Conservation (phyloP, 1,140 invertebrate species). For the Rhopalosiphum padi region DNA sequence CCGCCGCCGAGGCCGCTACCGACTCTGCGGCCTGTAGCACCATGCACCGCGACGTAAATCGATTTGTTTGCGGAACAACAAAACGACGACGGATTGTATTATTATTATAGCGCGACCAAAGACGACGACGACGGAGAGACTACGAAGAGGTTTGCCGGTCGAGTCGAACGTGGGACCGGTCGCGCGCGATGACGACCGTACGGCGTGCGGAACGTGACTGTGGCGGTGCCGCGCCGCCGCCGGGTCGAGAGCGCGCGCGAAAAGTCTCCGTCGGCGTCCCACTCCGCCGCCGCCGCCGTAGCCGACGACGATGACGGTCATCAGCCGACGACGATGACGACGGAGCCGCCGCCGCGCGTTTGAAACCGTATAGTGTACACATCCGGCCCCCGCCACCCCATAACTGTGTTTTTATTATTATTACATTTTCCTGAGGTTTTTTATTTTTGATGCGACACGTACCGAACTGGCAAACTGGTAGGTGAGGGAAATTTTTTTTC, state of each 20-base stretch:
- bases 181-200: background rate
- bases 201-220: slow-evolving; percentile 15
- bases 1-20: background rate
- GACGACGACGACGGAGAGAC: background rate
- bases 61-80: background rate
- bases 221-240: background rate
- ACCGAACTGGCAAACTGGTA: background rate
- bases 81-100: background rate
- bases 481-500: background rate
- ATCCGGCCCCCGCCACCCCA: too few species aligned
- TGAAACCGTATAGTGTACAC: background rate
- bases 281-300: background rate
- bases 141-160: background rate
- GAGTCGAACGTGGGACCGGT: slow-evolving; percentile 1
- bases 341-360: background rate
- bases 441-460: background rate
- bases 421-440: background rate
- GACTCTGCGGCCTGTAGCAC: background rate
- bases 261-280: slow-evolving; percentile 27
- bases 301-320: background rate
- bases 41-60: background rate
- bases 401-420: background rate
- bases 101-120: background rate
- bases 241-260: slow-evolving; percentile 27
- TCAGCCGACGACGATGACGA: background rate